phyloP scores from a whole-genome alignment of 2,113 vertebrate genomes.

The Melanostigma gelatinosum region DNA sequence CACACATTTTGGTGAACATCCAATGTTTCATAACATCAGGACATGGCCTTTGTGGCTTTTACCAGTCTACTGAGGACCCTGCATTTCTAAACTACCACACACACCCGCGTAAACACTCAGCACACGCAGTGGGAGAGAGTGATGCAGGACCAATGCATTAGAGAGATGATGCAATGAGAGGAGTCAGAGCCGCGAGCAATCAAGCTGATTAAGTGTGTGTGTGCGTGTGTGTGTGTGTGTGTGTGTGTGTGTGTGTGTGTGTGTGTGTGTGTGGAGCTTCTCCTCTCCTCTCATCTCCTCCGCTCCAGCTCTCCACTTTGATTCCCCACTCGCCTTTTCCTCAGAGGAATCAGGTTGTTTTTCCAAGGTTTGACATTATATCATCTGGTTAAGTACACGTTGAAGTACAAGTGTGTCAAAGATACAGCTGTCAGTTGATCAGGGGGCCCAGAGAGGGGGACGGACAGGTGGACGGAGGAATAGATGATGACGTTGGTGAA shows the following conservation, averaged over 20 bases:
- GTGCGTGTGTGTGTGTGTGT: constrained; percentile 38
- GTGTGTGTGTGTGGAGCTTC: not conserved
- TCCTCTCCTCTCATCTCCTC: constrained; percentile 31
- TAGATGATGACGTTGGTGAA: not conserved
- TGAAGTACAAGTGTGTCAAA: constrained; percentile 24
- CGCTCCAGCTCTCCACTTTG: constrained; percentile 17
- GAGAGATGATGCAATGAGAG: constrained; percentile 81
- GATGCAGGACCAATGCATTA: constrained; percentile 71
- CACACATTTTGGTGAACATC: constrained; percentile 36
- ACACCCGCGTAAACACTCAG: not conserved
- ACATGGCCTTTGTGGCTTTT: constrained; percentile 29
- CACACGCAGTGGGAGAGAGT: constrained; percentile 26
- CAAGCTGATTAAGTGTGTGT: constrained; percentile 73
- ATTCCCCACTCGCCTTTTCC: constrained; percentile 33
- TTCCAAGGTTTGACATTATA: constrained; percentile 50
- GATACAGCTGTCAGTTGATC: constrained; percentile 28
- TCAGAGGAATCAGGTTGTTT: constrained; percentile 52
- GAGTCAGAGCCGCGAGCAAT: constrained; percentile 78
- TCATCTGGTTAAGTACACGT: constrained; percentile 40
- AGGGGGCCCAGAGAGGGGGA: not conserved
- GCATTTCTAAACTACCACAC: constrained; percentile 21
- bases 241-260: constrained; percentile 1
- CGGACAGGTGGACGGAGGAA: not conserved
- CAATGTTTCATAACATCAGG: constrained; percentile 32
- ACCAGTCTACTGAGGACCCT: constrained; percentile 33